Evolutionary conservation across 2,113 vertebrate genomes (phyloP).

Genomic region (Cryptomyrus ogoouensis): DNA sequence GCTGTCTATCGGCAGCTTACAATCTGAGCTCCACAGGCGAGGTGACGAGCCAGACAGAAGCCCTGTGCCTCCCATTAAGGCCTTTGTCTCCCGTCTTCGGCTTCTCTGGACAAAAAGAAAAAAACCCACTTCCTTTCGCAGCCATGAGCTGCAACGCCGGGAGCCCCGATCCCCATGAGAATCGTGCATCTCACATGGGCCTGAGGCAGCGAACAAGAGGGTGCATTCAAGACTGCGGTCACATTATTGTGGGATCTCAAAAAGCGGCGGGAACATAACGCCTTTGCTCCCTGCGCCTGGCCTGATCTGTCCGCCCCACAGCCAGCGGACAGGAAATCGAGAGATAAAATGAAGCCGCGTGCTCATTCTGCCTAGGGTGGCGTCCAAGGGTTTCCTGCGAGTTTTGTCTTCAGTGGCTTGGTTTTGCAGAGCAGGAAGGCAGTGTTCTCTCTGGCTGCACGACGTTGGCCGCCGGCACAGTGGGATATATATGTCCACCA

Average conservation of each 20-base stretch:
- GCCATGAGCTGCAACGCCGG: conserved; percentile 28
- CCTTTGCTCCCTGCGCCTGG: background rate
- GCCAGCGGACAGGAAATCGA: background rate
- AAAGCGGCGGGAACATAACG: background rate
- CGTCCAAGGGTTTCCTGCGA: background rate
- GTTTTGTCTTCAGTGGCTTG: background rate
- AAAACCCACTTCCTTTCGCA: conserved; percentile 48
- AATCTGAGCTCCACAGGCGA: conserved; percentile 29
- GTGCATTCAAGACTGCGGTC: background rate
- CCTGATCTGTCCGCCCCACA: background rate
- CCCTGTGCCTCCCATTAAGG: conserved; percentile 43
- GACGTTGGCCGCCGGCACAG: background rate
- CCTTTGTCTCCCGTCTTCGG: conserved; percentile 32
- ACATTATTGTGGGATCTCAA: conserved; percentile 10
- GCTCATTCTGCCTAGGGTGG: background rate
- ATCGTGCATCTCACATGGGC: background rate
- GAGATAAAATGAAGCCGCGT: background rate
- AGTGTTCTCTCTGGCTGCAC: background rate
- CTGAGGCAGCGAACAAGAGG: background rate
- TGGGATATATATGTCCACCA: background rate
- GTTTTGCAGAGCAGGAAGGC: background rate
- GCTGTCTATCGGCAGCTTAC: conserved; percentile 16
- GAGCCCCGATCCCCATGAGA: conserved; percentile 1
- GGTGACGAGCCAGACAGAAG: conserved; percentile 35
- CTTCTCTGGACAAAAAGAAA: conserved; percentile 18